Percentiles rank a stretch among this genome's conserved stretches.
These are phyloP conservation scores for Drosophila picticornis DNA, from an alignment of 2,888 invertebrate species.

Conservation along the genomic window DNA sequence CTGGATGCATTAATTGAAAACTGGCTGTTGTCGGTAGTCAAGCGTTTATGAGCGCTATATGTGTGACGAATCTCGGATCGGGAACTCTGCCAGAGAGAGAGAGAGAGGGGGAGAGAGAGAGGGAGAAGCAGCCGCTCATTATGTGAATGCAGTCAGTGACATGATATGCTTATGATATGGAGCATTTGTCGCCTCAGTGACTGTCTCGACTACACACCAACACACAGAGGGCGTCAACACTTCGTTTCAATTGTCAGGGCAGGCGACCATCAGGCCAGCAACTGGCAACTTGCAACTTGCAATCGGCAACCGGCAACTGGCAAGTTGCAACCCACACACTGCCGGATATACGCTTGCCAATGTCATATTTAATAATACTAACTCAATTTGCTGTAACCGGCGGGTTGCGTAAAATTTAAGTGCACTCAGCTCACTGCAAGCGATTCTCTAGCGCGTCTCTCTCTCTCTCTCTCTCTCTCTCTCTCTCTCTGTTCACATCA, in stretches of 20 bases:
- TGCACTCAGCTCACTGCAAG: constrained; percentile 46
- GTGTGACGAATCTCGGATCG: constrained; percentile 53
- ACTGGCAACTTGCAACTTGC: constrained; percentile 32
- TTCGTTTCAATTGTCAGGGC: constrained; percentile 75
- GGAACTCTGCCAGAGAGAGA: constrained; percentile 21
- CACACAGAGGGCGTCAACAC: constrained; percentile 61
- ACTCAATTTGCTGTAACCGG: constrained; percentile 78
- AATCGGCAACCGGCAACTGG: constrained; percentile 16
- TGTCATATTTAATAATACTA: constrained; percentile 81
- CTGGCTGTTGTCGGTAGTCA: constrained; percentile 69
- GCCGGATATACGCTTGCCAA: constrained; percentile 81
- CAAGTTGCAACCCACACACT: constrained; percentile 51
- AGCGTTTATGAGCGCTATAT: constrained; percentile 57
- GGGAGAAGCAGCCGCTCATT: constrained; percentile 61
- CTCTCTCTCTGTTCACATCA: background rate
- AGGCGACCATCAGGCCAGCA: constrained; percentile 19
- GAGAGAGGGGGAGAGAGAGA: too few species aligned
- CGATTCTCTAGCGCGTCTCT: constrained; percentile 19
- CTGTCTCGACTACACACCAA: constrained; percentile 24
- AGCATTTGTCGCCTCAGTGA: constrained; percentile 74
- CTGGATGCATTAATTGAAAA: constrained; percentile 79
- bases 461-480: background rate
- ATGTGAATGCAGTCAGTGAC: constrained; percentile 55
- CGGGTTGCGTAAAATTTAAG: constrained; percentile 62
- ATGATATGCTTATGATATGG: constrained; percentile 80